phyloP scores from a whole-genome alignment of 1,140 invertebrate genomes.

The Coelopa frigida region DNA sequence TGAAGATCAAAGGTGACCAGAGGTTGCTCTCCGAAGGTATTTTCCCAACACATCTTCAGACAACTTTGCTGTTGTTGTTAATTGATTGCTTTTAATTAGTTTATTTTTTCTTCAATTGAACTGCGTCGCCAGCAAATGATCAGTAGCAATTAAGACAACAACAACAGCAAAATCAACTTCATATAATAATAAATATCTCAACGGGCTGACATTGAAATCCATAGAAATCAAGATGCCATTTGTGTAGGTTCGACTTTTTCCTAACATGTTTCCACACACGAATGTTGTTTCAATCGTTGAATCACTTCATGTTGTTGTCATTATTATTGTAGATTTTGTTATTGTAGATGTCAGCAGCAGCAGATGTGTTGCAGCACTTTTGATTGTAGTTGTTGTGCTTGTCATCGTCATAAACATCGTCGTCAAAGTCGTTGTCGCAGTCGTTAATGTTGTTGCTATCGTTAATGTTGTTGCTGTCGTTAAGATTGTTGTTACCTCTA shows the following conservation, averaged over 20 bases:
- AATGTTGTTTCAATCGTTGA: not conserved
- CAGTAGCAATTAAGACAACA: not conserved
- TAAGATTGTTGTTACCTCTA: no score
- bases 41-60: not conserved
- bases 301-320: not conserved
- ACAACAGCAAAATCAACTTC: not conserved
- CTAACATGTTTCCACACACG: not conserved
- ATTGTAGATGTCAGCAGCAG: no score
- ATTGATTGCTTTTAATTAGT: not conserved
- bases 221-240: constrained; percentile 11
- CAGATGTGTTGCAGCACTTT: not conserved
- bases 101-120: not conserved
- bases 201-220: constrained; percentile 8
- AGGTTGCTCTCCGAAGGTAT: constrained; percentile 2
- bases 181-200: constrained; percentile 6
- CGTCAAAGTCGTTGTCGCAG: not conserved
- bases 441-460: not conserved
- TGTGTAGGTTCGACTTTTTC: constrained; percentile 11
- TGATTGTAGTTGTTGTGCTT: not conserved
- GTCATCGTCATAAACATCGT: not conserved
- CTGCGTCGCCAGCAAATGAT: not conserved
- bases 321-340: no score
- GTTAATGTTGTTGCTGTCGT: no score
- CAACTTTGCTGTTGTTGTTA: not conserved
- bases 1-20: no score